Percentiles rank a stretch among this genome's conserved stretches.
Evolutionary conservation across 2,113 vertebrate genomes (phyloP).

Genomic region (Dendropsophus ebraccatus): DNA sequence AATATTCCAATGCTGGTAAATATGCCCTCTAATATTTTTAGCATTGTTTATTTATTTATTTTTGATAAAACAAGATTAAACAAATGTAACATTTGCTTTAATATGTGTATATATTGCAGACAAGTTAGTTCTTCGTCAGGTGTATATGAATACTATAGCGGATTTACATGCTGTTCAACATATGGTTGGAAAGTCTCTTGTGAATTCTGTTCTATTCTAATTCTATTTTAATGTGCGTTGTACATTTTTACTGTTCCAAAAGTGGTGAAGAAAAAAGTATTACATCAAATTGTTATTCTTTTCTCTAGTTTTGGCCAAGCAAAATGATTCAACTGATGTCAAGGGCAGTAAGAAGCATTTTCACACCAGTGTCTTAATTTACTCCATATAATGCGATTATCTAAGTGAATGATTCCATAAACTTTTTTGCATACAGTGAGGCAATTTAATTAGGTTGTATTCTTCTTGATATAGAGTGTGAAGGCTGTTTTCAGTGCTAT

Average conservation of each 20-base stretch:
- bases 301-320: neutral
- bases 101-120: too few species aligned
- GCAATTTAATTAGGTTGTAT: neutral
- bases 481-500: neutral
- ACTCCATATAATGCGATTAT: neutral
- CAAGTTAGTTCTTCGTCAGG: neutral
- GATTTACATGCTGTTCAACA: neutral
- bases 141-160: neutral
- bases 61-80: too few species aligned
- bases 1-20: too few species aligned
- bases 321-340: constrained; percentile 1
- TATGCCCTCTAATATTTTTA: too few species aligned
- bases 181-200: neutral
- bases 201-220: neutral
- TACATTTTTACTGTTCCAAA: neutral
- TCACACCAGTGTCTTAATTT: neutral
- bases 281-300: neutral
- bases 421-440: neutral
- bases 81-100: too few species aligned
- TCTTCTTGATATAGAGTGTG: neutral
- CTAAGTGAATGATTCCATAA: constrained; percentile 2
- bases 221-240: neutral
- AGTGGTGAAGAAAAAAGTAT: neutral
- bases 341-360: neutral
- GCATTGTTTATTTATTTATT: too few species aligned